Conservation (phyloP, 2,113 vertebrate species). For the Urocitellus parryii region DNA sequence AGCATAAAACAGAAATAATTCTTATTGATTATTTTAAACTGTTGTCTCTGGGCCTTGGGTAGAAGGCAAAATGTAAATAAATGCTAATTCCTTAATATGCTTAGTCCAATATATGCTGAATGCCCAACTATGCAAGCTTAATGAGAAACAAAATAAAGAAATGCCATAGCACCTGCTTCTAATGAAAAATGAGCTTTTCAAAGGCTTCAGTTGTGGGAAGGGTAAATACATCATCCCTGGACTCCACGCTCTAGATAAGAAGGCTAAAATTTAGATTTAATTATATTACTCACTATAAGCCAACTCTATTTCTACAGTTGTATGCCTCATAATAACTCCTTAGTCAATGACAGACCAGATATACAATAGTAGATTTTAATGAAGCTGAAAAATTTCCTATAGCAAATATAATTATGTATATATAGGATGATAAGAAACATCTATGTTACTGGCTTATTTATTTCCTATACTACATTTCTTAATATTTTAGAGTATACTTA, state of each 20-base stretch:
- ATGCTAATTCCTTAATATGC: not conserved
- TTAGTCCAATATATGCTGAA: not conserved
- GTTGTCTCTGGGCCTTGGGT: not conserved
- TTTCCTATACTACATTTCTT: not conserved
- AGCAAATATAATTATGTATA: too few relatives aligned
- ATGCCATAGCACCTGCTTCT: not conserved
- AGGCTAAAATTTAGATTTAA: conserved; percentile 9
- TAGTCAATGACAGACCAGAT: not conserved
- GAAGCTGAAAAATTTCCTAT: not conserved
- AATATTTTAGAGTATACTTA: not conserved
- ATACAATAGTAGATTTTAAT: not conserved
- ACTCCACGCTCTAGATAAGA: not conserved
- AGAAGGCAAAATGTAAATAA: not conserved
- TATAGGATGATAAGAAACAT: not conserved
- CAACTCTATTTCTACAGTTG: not conserved
- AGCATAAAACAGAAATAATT: conserved; percentile 20
- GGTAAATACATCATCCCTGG: not conserved
- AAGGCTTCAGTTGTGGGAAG: not conserved
- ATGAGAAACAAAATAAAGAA: not conserved
- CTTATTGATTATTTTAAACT: not conserved
- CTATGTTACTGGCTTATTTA: too few relatives aligned
- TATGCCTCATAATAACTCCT: not conserved
- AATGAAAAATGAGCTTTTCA: not conserved
- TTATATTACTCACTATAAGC: not conserved
- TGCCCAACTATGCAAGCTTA: not conserved